Percentiles rank a stretch among this genome's conserved stretches.
phyloP scores from a whole-genome alignment of 1,140 invertebrate species.

The Nephila pilipes region DNA sequence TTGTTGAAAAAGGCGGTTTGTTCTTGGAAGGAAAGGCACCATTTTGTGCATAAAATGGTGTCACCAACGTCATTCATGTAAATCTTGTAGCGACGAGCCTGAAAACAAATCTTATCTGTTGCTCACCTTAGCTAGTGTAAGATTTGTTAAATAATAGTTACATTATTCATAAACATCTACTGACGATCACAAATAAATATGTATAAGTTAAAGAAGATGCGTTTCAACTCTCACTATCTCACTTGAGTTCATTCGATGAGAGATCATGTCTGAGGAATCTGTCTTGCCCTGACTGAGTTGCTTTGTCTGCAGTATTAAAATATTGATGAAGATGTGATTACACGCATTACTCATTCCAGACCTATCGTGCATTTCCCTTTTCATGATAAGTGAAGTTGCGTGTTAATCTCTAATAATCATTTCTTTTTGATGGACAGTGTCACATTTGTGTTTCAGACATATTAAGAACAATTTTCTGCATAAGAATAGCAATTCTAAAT shows the following conservation, averaged over 20 bases:
- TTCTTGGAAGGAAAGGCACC: too few relatives aligned
- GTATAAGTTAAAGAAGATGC: background rate
- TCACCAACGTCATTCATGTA: too few relatives aligned
- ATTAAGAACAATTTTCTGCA: slow-evolving; percentile 59
- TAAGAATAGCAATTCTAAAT: slow-evolving; percentile 47
- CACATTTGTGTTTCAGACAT: slow-evolving; percentile 51
- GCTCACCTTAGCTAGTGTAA: too few relatives aligned
- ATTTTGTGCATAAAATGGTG: too few relatives aligned
- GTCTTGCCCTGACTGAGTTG: background rate
- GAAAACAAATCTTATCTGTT: too few relatives aligned
- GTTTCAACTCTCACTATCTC: background rate
- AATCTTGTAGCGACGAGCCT: too few relatives aligned
- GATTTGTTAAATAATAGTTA: background rate
- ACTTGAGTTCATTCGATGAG: background rate
- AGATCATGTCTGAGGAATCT: background rate
- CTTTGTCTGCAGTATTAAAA: slow-evolving; percentile 1
- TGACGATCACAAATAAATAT: background rate
- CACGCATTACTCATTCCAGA: slow-evolving; percentile 29
- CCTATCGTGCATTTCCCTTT: slow-evolving; percentile 51
- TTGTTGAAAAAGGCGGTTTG: too few relatives aligned
- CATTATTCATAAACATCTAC: background rate
- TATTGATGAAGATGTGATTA: slow-evolving; percentile 36
- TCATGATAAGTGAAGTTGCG: slow-evolving; percentile 1
- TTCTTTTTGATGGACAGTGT: slow-evolving; percentile 33
- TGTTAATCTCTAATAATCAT: slow-evolving; percentile 55